Evolutionary conservation across 2,113 vertebrate species (phyloP).

Genomic region (Rana temporaria): DNA sequence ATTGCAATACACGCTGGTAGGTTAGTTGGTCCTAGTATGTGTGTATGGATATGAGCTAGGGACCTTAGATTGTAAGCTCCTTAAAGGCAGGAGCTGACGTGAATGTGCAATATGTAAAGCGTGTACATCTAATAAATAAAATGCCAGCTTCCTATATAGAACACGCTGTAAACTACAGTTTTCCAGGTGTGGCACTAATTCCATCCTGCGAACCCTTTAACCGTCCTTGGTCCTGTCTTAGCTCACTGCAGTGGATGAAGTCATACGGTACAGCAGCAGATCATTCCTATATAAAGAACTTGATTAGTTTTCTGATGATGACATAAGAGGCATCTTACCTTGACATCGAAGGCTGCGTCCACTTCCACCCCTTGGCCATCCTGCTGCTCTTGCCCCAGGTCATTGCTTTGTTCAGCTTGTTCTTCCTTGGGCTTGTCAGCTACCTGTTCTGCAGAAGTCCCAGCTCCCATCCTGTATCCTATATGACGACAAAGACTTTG

Average conservation of each 20-base stretch:
- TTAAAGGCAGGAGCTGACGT: too few relatives aligned
- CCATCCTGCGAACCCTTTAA: background rate
- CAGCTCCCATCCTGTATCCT: conserved; percentile 43
- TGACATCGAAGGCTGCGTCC: conserved; percentile 15
- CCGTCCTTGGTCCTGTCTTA: background rate
- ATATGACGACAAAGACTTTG: background rate
- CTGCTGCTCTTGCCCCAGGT: background rate
- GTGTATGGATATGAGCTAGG: too few relatives aligned
- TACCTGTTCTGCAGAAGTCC: conserved; percentile 39
- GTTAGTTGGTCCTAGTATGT: too few relatives aligned
- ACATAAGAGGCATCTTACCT: conserved; percentile 27
- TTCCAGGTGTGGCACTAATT: background rate
- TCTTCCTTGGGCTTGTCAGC: conserved; percentile 40
- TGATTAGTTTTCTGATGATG: background rate
- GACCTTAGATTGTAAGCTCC: too few relatives aligned
- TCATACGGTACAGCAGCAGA: background rate
- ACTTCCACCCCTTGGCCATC: conserved; percentile 11
- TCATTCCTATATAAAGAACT: background rate
- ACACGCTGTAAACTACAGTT: background rate
- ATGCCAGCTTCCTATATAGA: too few relatives aligned
- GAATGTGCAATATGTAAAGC: too few relatives aligned
- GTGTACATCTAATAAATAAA: too few relatives aligned
- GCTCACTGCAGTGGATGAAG: conserved; percentile 3
- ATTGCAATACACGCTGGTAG: too few relatives aligned
- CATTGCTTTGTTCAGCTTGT: conserved; percentile 9